Evolutionary conservation across 92 coral and sea anemone species (phyloP), one percentile per base, ranked within the genome.

Genomic region (Chrysogorgia sp.): DNA sequence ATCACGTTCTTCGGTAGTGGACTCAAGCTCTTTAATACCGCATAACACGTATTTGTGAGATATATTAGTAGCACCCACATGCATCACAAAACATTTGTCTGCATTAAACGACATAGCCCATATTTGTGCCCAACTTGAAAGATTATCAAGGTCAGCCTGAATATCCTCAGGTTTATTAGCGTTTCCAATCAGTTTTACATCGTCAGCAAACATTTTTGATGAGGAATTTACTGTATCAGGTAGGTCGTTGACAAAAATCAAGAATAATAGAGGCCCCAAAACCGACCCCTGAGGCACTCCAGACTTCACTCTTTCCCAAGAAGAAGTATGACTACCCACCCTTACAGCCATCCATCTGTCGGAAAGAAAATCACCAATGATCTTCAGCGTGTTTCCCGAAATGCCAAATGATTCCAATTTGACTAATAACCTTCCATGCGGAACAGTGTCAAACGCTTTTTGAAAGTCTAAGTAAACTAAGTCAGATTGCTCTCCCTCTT

Each of bases 211-310:
- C 40, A 5, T 61, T 21, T 61, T 61, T 1, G 40, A 21, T 28
- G 13, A 25, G 40, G 68, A 61, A 33, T 33, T 25, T 29, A 61
- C 37, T 10, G 37, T 25, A 21, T 61, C 68, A 25, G 0, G 35
- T 19, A 61, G 68, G n/a, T 61, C 7, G 13, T 61, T 61, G 40
- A 61, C 21, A 33, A 25, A 61, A 61, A 31, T 31, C 40, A 25
- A 12, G 2, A 61, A 61, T 19, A 61, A 20, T 0, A 61, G 26
- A 2, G 43, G 68, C 40, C 68, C 68, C 15, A 28, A 31, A 61
- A 61, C 68, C 21, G 68, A 61, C 34, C 68, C 37, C 40, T 61
- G 68, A 20, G 68, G 68, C 20, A 61, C 68, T 1, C 37, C 68
- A 22, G 35, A 25, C n/a, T 25, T 61, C 35, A 61, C 40, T 61